phyloP scores from a whole-genome alignment of 2,888 invertebrate species.

The Hirtodrosophila alboralis region DNA sequence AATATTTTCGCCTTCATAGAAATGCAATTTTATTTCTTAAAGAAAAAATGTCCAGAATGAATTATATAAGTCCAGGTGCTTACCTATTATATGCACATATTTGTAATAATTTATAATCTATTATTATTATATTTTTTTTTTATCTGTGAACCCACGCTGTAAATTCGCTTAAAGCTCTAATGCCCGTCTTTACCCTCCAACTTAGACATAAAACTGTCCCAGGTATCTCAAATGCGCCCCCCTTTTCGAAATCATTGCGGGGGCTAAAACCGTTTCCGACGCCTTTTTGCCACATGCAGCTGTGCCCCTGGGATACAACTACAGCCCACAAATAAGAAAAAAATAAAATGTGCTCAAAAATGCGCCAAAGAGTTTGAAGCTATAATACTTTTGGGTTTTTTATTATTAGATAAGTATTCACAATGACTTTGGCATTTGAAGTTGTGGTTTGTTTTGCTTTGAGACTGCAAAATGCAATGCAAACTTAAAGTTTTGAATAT shows the following conservation, averaged over 20 bases:
- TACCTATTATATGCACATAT: no score
- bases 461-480: no score
- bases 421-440: not conserved
- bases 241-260: constrained; percentile 29
- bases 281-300: constrained; percentile 57
- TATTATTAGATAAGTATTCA: constrained; percentile 16
- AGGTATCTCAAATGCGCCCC: constrained; percentile 23
- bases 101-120: no score
- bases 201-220: constrained; percentile 22
- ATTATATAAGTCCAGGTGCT: no score
- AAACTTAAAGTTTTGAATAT: no score
- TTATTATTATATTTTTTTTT: not conserved
- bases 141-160: constrained; percentile 39
- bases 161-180: constrained; percentile 32
- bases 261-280: constrained; percentile 63
- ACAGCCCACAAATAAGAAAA: constrained; percentile 11
- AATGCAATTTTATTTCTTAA: no score
- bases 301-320: constrained; percentile 37
- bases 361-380: constrained; percentile 14
- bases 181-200: constrained; percentile 33
- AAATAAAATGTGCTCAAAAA: constrained; percentile 17
- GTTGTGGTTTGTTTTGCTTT: no score
- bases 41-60: no score
- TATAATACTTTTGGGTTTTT: no score
- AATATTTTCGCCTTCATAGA: no score